These are phyloP conservation scores for Synanceia verrucosa DNA, from an alignment of 2,797 vertebrate genomes.

Conservation along the genomic window DNA sequence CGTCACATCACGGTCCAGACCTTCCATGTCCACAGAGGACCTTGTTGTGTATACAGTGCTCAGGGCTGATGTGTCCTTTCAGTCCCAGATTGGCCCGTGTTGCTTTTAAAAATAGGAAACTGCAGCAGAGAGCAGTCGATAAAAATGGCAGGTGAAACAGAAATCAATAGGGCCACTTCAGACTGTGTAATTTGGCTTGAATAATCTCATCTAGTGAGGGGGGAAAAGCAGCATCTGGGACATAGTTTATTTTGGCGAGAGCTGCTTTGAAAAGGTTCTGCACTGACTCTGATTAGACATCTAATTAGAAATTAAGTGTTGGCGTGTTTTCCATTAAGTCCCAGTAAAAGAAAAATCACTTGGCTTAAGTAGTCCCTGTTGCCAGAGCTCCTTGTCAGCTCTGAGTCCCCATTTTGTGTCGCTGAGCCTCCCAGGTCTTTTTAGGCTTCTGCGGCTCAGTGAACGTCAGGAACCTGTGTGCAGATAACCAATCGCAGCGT, in stretches of 20 bases:
- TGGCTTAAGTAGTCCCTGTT: conserved; percentile 62
- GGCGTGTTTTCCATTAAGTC: conserved; percentile 72
- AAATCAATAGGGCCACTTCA: conserved; percentile 71
- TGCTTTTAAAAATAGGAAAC: conserved; percentile 47
- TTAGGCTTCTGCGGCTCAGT: conserved; percentile 39
- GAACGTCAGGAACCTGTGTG: conserved; percentile 53
- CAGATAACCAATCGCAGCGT: conserved; percentile 63
- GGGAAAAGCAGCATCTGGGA: conserved; percentile 9
- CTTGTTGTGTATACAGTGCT: background rate
- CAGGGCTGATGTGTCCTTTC: conserved; percentile 16
- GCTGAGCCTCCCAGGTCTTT: conserved; percentile 49
- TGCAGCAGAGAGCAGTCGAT: conserved; percentile 46
- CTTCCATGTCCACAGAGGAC: background rate
- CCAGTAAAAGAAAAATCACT: conserved; percentile 59
- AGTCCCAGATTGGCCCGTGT: background rate
- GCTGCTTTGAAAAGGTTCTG: conserved; percentile 63
- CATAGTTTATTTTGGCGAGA: conserved; percentile 50
- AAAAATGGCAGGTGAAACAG: conserved; percentile 65
- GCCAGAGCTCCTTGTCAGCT: conserved; percentile 50
- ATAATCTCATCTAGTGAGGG: conserved; percentile 35
- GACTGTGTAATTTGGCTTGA: conserved; percentile 58
- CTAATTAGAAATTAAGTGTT: conserved; percentile 76
- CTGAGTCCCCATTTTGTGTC: conserved; percentile 45
- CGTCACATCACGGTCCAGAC: background rate
- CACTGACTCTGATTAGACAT: conserved; percentile 64